Evolutionary conservation across 2,888 invertebrate genomes (phyloP), one percentile per base, ranked within the genome.

Genomic region (Drosophila multiciliata): DNA sequence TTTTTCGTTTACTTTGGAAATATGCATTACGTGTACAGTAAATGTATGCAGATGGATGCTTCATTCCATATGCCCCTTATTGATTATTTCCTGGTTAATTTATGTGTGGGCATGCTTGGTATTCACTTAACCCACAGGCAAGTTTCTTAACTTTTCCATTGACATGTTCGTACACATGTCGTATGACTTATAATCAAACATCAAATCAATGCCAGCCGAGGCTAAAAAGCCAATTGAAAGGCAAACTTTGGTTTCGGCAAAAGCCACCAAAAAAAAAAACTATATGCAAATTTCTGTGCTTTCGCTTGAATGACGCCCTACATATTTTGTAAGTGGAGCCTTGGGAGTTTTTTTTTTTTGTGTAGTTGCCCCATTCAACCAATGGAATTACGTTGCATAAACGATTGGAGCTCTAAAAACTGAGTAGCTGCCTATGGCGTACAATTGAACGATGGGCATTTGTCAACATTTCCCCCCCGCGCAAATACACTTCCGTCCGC

Each of bases 381-480:
- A 74, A 70, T 66, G 66, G 42, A 58, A 64, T 59, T 45, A 61
- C 45, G 42, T 71, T 71, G 72, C 64, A 72, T 62, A 57, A 63
- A 72, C 59, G 55, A 63, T 61, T 58, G 20, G 11, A 54, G 48
- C n/a, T 20, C 52, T 57, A 54, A 48, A 9, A 53, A 23, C 38
- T 48, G 63, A 40, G 55, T 55, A 65, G 35, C 32, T 48, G 66
- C 45, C 62, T 55, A 62, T 60, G 64, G 59, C 63, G 59, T 35
- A 77, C 62, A 77, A 78, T 78, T 81, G 78, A 81, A 78, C 63
- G 63, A 63, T 63, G 78, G 78, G 60, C 81, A 78, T 81, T 81
- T 81, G 81, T 78, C 78, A 78, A 73, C 78, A 81, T 63, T 62
- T 65, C 48, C 1, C 26, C 20, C 20, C 54, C 33, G 5, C 15